Conservation (phyloP, 2,797 vertebrate genomes). For the Cephalopachus bancanus region DNA sequence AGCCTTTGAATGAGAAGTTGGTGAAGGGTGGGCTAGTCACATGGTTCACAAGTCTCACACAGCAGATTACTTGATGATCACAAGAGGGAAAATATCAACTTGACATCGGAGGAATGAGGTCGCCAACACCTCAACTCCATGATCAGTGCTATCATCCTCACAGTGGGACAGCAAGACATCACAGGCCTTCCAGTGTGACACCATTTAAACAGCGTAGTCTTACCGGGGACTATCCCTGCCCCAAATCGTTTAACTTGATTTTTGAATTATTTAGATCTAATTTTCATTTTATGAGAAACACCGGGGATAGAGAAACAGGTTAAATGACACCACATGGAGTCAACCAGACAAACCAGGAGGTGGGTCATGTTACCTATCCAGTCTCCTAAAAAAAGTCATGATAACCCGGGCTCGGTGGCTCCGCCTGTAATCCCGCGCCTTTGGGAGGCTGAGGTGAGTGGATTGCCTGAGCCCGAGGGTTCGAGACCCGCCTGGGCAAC, state of each 20-base stretch:
- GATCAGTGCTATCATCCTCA: neutral
- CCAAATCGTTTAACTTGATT: neutral
- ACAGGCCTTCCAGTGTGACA: neutral
- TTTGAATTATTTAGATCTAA: neutral
- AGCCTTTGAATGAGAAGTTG: neutral
- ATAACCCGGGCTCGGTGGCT: too few relatives aligned
- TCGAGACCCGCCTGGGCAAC: too few relatives aligned
- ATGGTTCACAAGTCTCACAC: neutral
- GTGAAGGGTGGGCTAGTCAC: neutral
- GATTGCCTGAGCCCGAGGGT: too few relatives aligned
- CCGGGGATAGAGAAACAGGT: neutral
- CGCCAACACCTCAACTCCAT: neutral
- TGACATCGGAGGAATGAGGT: neutral
- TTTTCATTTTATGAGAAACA: conserved; percentile 37
- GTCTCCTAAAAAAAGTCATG: neutral
- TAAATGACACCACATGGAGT: neutral
- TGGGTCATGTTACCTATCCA: neutral
- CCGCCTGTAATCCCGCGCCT: too few relatives aligned
- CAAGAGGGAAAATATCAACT: neutral
- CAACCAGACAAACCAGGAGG: neutral
- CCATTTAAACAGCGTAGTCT: neutral
- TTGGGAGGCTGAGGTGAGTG: too few relatives aligned
- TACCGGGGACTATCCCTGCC: conserved; percentile 2
- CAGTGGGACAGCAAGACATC: neutral
- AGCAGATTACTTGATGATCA: neutral